Percentiles rank a stretch among this genome's conserved stretches.
phyloP scores from a whole-genome alignment of 2,113 vertebrate genomes.

The Copsychus sechellarum region DNA sequence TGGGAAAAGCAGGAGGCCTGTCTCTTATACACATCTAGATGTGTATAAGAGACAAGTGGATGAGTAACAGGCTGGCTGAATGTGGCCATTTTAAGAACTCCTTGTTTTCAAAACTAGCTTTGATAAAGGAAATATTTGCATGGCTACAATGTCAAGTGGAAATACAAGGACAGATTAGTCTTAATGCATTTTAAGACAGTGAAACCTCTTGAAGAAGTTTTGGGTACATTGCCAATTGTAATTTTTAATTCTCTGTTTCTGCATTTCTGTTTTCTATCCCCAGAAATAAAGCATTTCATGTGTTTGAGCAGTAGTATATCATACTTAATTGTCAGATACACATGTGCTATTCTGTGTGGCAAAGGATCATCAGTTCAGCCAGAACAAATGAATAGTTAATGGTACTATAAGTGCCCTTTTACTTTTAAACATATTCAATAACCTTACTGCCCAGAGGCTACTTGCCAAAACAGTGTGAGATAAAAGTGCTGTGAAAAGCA shows the following conservation, averaged over 20 bases:
- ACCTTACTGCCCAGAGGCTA: background rate
- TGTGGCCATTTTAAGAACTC: background rate
- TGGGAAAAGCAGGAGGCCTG: background rate
- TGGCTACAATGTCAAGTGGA: background rate
- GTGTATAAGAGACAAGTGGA: no score
- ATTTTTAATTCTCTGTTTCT: background rate
- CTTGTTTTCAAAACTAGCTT: background rate
- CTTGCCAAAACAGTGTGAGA: constrained; percentile 14
- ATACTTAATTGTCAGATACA: background rate
- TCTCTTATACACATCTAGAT: no score
- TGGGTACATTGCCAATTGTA: background rate
- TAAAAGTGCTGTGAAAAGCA: background rate
- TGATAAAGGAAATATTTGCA: background rate
- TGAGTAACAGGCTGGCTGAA: background rate
- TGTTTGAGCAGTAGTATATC: background rate
- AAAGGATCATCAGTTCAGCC: constrained; percentile 19
- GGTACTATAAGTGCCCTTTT: constrained; percentile 4
- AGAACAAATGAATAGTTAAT: constrained; percentile 46
- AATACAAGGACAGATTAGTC: background rate
- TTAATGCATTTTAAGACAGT: background rate
- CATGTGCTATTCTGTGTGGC: background rate
- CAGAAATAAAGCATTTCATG: background rate
- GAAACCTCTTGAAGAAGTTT: background rate
- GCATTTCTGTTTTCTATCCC: background rate
- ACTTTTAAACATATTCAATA: constrained; percentile 8